phyloP scores from a whole-genome alignment of 1,140 invertebrate genomes.

The Eurosta solidaginis region DNA sequence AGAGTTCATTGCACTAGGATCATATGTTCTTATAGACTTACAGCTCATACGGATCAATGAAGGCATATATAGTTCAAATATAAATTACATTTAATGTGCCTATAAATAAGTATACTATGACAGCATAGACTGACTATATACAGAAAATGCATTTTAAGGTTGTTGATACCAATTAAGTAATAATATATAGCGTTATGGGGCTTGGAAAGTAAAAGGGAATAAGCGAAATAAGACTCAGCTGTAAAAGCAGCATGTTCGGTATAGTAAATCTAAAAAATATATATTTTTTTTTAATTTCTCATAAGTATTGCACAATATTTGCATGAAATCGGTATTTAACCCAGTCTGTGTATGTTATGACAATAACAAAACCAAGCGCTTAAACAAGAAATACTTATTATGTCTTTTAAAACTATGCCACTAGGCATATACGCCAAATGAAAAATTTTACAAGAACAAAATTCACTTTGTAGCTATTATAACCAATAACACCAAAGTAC shows the following conservation, averaged over 20 bases:
- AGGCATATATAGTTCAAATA: not conserved
- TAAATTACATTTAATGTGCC: slow-evolving; percentile 11
- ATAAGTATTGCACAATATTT: not conserved
- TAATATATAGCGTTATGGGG: too few species aligned
- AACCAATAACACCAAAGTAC: too few species aligned
- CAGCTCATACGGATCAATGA: not conserved
- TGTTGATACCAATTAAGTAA: slow-evolving; percentile 11
- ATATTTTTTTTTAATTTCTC: not conserved
- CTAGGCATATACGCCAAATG: slow-evolving; percentile 15
- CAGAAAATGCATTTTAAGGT: not conserved
- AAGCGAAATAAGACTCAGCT: not conserved
- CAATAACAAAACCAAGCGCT: not conserved
- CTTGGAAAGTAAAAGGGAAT: not conserved
- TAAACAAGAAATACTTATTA: too few species aligned
- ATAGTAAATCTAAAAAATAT: not conserved
- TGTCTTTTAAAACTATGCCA: slow-evolving; percentile 24
- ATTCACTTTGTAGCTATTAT: not conserved
- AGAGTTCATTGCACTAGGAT: not conserved
- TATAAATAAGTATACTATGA: slow-evolving; percentile 4
- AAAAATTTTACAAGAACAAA: slow-evolving; percentile 6
- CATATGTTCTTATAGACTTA: not conserved
- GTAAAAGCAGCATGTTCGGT: not conserved
- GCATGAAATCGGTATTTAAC: slow-evolving; percentile 4
- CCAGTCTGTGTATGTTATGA: not conserved
- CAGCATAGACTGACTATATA: not conserved